These are phyloP conservation scores for Nixonia krombeini DNA, from an alignment of 1,140 invertebrate species.

Conservation along the genomic window DNA sequence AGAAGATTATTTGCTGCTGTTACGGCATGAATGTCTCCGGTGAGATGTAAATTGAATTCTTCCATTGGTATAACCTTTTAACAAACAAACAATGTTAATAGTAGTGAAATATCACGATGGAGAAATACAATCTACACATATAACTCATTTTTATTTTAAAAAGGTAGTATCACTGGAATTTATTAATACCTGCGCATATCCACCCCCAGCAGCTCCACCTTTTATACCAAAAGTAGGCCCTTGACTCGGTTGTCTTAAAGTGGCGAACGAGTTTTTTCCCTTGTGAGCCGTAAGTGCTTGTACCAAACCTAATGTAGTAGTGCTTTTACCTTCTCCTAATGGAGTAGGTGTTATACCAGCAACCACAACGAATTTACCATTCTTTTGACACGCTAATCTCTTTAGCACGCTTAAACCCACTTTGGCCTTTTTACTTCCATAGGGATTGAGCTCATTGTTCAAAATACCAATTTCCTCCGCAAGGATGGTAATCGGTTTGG, in stretches of 20 bases:
- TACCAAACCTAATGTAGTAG: slow-evolving; percentile 93
- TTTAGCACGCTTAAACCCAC: slow-evolving; percentile 88
- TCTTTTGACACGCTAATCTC: slow-evolving; percentile 77
- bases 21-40: slow-evolving; percentile 98
- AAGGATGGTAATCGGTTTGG: slow-evolving; percentile 86
- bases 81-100: neutral
- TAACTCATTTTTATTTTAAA: neutral
- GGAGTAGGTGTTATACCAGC: slow-evolving; percentile 98
- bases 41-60: slow-evolving; percentile 99
- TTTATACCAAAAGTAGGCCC: slow-evolving; percentile 99
- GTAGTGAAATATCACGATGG: neutral
- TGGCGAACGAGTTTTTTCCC: slow-evolving; percentile 91
- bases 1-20: slow-evolving; percentile 98
- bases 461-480: slow-evolving; percentile 90
- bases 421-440: slow-evolving; percentile 97
- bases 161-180: neutral
- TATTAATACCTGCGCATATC: slow-evolving; percentile 83
- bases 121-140: too few species aligned
- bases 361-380: slow-evolving; percentile 96
- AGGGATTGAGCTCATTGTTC: slow-evolving; percentile 87
- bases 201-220: slow-evolving; percentile 95
- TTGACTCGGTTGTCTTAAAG: slow-evolving; percentile 97
- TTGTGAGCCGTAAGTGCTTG: slow-evolving; percentile 93
- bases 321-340: slow-evolving; percentile 97
- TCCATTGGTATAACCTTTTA: slow-evolving; percentile 98